These are phyloP conservation scores for Ligdia adustata DNA, from an alignment of 2,888 invertebrate genomes.

Conservation along the genomic window DNA sequence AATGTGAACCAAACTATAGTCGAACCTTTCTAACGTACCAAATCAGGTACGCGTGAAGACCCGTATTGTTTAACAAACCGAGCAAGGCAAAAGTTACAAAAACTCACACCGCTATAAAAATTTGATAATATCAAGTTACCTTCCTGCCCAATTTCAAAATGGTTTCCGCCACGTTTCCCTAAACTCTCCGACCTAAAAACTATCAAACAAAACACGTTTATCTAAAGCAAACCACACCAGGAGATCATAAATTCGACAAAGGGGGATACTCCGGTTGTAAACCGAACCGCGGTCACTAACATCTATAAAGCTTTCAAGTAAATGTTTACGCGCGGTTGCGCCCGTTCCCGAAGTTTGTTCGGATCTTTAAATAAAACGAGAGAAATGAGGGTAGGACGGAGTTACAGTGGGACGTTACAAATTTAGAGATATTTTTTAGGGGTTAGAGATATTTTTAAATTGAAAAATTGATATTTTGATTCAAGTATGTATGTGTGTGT, in stretches of 20 bases:
- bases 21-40: too few relatives aligned
- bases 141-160: neutral
- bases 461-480: too few relatives aligned
- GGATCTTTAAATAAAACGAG: constrained; percentile 71
- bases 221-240: constrained; percentile 40
- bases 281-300: constrained; percentile 71
- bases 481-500: too few relatives aligned
- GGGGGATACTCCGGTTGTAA: constrained; percentile 47
- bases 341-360: constrained; percentile 57
- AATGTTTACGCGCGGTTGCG: constrained; percentile 74
- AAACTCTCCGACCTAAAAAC: constrained; percentile 28
- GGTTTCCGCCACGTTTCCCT: constrained; percentile 8
- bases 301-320: constrained; percentile 77
- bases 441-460: neutral
- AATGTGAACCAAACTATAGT: too few relatives aligned
- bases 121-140: too few relatives aligned
- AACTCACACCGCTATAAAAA: too few relatives aligned
- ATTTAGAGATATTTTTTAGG: neutral
- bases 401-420: constrained; percentile 20
- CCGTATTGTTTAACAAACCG: too few relatives aligned
- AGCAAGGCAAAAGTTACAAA: too few relatives aligned
- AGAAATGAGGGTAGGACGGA: constrained; percentile 50
- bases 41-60: too few relatives aligned
- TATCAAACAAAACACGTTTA: constrained; percentile 23
- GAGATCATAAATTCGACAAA: constrained; percentile 46